Conservation (phyloP, 2,888 invertebrate species). For the Meghimatium bilineatum region DNA sequence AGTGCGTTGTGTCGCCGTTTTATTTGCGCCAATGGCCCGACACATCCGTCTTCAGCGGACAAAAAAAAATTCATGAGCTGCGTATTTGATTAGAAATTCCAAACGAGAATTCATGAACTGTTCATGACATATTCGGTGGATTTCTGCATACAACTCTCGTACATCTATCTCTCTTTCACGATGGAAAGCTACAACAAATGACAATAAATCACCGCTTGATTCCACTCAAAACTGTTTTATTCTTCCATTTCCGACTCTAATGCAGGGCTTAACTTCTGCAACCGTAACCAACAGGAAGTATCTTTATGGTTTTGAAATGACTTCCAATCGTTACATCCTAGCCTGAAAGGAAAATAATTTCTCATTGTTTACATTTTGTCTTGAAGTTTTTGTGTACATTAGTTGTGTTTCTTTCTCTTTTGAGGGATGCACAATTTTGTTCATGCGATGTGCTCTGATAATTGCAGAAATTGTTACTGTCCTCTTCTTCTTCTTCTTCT, state of each 20-base stretch:
- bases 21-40: too few relatives aligned
- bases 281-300: not conserved
- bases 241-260: slow-evolving; percentile 22
- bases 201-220: slow-evolving; percentile 1
- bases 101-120: too few relatives aligned
- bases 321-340: not conserved
- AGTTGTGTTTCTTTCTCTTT: too few relatives aligned
- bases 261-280: slow-evolving; percentile 22
- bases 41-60: too few relatives aligned
- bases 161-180: not conserved
- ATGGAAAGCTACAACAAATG: not conserved
- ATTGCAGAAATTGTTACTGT: too few relatives aligned
- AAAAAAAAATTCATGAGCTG: too few relatives aligned
- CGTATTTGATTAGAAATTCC: not conserved
- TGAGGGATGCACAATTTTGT: too few relatives aligned
- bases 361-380: not conserved
- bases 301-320: slow-evolving; percentile 15
- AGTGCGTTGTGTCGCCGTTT: too few relatives aligned
- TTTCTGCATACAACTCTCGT: not conserved
- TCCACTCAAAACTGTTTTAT: slow-evolving; percentile 18
- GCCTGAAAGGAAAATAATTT: not conserved
- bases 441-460: too few relatives aligned
- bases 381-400: too few relatives aligned
- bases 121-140: too few relatives aligned
- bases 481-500: too few relatives aligned